phyloP scores from a whole-genome alignment of 2,113 vertebrate species.

The Mirounga angustirostris region DNA sequence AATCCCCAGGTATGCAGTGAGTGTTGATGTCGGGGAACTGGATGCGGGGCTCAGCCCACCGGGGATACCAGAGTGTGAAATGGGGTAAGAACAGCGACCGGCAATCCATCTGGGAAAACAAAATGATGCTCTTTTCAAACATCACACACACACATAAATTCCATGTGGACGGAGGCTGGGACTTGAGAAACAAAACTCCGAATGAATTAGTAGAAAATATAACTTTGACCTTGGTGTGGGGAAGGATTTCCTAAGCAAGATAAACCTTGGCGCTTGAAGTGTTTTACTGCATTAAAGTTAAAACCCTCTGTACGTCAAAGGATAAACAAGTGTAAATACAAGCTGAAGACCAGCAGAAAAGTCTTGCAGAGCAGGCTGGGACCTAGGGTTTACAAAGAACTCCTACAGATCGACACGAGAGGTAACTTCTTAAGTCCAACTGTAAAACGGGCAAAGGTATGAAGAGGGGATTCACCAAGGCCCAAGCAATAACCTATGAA shows the following conservation, averaged over 20 bases:
- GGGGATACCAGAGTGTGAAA: neutral
- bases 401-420: neutral
- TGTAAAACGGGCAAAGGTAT: neutral
- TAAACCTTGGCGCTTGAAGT: neutral
- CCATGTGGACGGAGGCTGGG: neutral
- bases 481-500: neutral
- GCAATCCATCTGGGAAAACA: neutral
- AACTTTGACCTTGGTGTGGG: neutral
- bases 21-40: too few species aligned
- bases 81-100: neutral
- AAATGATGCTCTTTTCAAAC: neutral
- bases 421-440: neutral
- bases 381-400: neutral
- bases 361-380: fast-evolving
- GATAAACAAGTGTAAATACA: neutral
- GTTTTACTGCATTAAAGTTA: neutral
- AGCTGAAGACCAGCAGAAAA: neutral
- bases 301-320: neutral
- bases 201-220: constrained; percentile 43
- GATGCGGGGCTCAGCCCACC: fast-evolving
- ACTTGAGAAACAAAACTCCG: constrained; percentile 7
- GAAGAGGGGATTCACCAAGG: neutral
- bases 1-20: too few species aligned
- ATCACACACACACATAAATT: neutral
- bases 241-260: constrained; percentile 25